Base-by-base conservation (phyloP, 2,888 invertebrate genomes). In the Caenorhabditis zanzibari region DNA sequence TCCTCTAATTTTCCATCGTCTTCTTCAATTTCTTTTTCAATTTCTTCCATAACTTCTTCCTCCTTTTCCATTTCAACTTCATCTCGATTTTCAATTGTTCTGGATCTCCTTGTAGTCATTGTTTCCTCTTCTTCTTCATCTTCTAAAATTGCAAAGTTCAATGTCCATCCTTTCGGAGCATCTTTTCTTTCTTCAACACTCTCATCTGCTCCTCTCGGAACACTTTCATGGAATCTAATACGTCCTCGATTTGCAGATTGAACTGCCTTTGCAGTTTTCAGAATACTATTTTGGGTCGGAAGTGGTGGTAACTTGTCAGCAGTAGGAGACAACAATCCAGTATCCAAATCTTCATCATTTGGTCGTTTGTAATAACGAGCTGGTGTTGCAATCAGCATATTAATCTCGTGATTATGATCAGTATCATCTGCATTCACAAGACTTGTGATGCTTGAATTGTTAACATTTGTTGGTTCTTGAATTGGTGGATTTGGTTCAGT, bases 81-180 rank as follows among this genome's bases (percentile, higher is more conserved):
- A 14, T 47, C 47, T 35, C 58, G 26, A 10, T 26, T 14, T 44
- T 58, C 71, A 12, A 58, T 44, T 12, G 71, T 58, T 58, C 47
- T 26, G 14, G 72, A 59, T 47, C 26, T 47, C 61, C 72, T 47
- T 9, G 35, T 47, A n/a, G 72, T 49, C 32, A 72, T 72, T 0
- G 68, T 68, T 12, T 66, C 64, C n/a, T 74, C 63, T 38, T 74
- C 74, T 22, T 56, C 64, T 22, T 74, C 44, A n/a, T 74, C 74
- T 44, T 74, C 74, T 22, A 63, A n/a, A 28, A 66, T 66, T n/a
- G 56, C 72, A 24, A 72, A 72, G 16, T 72, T 49, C 24, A 72
- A 32, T 49, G 26, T 41, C 9, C 47, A 16, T 9, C 59, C 59
- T 22, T 59, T 59, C 7, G 59, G 49, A 28, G 49, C 49, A 14